Base-by-base conservation (phyloP, 2,797 vertebrate genomes). In the Lacerta viridis region DNA sequence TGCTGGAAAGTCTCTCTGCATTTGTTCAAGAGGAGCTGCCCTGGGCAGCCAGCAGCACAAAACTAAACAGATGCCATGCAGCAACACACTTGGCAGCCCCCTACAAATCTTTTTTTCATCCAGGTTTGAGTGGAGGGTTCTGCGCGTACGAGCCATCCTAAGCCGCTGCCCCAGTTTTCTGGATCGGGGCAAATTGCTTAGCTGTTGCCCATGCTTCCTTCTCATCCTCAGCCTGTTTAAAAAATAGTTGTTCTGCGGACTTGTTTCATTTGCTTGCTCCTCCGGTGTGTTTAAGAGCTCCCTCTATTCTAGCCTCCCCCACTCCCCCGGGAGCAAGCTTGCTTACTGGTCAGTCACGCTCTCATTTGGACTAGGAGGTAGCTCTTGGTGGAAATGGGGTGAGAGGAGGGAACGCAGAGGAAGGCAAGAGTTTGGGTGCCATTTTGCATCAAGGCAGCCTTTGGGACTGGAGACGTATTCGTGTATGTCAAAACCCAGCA, bases 141-240 rank as follows among this genome's bases (percentile, higher is more conserved):
- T 10, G 9, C 10, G 36, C 3, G 6, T 15, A 18, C 1, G 36
- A 33, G 5, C 25, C 8, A 18, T 3, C 23, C 72, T 50, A 78
- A 69, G 33, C 5, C 4, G 3, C 17, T 23, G 29, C 29, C 8
- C n/a, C 29, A 15, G 10, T 64, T 72, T 64, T 64, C 77, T 46
- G 1, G 25, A 72, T 66, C 23, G 8, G 4, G 7, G 50, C 29
- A 79, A 43, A 59, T 64, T 13, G 20, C 18, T 23, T 41, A 9
- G 33, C 18, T 27, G 36, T 27, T 3, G 20, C 76, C 15, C 50
- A 2, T 29, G 59, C 17, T 5, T 43, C 23, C 3, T 43, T 80
- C 68, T 36, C 6, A 4, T 36, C 39, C 10, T 1, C 20, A 1
- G 29, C 6, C 0, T 8, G 1, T 1, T 3, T 72, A 18, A 36